Percentiles rank a stretch among this genome's conserved stretches.
Evolutionary conservation across 2,888 invertebrate genomes (phyloP).

Genomic region (Drosophila formosana): DNA sequence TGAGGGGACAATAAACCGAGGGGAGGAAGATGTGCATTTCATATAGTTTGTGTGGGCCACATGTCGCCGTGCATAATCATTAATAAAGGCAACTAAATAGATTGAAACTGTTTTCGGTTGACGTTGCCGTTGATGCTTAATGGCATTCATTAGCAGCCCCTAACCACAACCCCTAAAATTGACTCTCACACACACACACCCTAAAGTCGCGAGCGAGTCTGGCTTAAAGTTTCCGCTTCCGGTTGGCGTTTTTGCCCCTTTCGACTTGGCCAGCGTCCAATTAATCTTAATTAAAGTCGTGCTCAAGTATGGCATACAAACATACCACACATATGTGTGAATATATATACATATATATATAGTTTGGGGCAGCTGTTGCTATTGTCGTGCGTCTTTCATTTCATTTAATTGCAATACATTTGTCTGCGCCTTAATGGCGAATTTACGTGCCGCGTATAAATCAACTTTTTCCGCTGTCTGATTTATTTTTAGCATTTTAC

Average conservation of each 20-base stretch:
- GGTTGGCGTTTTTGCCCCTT: not conserved
- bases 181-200: slow-evolving; percentile 10
- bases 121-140: slow-evolving; percentile 36
- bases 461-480: slow-evolving; percentile 63
- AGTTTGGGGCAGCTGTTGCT: slow-evolving; percentile 62
- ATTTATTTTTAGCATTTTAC: slow-evolving; percentile 69
- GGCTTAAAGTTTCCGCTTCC: slow-evolving; percentile 46
- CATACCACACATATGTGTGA: not conserved
- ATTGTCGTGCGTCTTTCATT: slow-evolving; percentile 49
- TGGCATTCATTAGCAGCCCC: slow-evolving; percentile 63
- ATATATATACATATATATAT: slow-evolving; percentile 23
- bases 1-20: not conserved
- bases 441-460: slow-evolving; percentile 74
- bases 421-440: slow-evolving; percentile 75
- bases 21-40: slow-evolving; percentile 40
- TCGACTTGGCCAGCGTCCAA: slow-evolving; percentile 53
- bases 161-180: slow-evolving; percentile 1
- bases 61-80: slow-evolving; percentile 72
- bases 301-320: slow-evolving; percentile 19
- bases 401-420: slow-evolving; percentile 76
- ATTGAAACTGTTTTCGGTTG: slow-evolving; percentile 50
- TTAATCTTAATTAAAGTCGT: slow-evolving; percentile 77
- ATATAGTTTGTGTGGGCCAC: slow-evolving; percentile 59
- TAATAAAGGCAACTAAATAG: slow-evolving; percentile 74
- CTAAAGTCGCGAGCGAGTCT: slow-evolving; percentile 22